Conservation (phyloP, 2,113 vertebrate species). For the Austrofundulus limnaeus region DNA sequence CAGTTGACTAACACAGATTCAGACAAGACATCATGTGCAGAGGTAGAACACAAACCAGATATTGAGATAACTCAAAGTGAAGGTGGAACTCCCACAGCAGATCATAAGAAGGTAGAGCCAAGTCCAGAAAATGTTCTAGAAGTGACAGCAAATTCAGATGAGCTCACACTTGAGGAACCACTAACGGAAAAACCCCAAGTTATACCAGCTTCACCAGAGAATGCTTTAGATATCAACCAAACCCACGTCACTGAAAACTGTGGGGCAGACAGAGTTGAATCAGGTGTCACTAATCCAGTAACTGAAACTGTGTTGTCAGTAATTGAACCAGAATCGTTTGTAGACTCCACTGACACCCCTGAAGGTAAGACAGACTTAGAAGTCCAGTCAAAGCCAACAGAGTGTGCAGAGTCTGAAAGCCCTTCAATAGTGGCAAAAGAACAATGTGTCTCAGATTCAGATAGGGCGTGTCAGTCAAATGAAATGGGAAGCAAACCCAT, state of each 20-base stretch:
- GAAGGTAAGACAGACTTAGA: conserved; percentile 19
- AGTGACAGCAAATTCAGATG: conserved; percentile 29
- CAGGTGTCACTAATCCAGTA: conserved; percentile 9
- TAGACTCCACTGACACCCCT: neutral
- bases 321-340: conserved; percentile 15
- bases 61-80: conserved; percentile 28
- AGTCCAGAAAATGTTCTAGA: conserved; percentile 37
- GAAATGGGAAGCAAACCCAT: conserved; percentile 16
- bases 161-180: conserved; percentile 27
- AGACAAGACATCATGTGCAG: conserved; percentile 39
- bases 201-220: neutral
- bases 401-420: conserved; percentile 17
- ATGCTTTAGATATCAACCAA: conserved; percentile 1
- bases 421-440: conserved; percentile 5
- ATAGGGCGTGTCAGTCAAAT: conserved; percentile 14
- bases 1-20: conserved; percentile 30
- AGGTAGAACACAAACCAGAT: conserved; percentile 42
- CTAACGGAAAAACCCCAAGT: conserved; percentile 17
- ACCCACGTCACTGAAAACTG: neutral
- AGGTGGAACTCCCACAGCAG: conserved; percentile 16
- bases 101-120: conserved; percentile 41
- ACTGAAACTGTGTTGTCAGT: conserved; percentile 13
- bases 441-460: conserved; percentile 2
- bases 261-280: conserved; percentile 2
- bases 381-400: conserved; percentile 1